Percentiles rank a stretch among this genome's conserved stretches.
These are phyloP conservation scores for Arvicanthis niloticus DNA, from an alignment of 2,113 vertebrate genomes.

Conservation along the genomic window DNA sequence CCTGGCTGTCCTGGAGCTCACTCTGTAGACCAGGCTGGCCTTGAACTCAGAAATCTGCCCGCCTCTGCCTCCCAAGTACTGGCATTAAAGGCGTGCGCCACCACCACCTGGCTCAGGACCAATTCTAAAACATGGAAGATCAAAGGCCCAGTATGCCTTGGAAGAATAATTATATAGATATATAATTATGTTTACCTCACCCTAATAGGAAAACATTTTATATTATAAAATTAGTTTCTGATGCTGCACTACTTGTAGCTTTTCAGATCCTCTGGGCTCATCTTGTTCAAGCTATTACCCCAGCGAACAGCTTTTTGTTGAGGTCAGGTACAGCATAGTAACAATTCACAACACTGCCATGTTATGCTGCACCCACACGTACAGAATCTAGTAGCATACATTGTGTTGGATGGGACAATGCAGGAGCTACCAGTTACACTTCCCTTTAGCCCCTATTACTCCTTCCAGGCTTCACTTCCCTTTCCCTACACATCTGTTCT, in stretches of 20 bases:
- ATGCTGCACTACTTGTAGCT: background rate
- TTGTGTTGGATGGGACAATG: background rate
- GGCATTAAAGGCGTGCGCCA: no score
- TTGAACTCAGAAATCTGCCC: no score
- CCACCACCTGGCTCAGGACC: no score
- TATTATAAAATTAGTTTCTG: background rate
- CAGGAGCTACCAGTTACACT: background rate
- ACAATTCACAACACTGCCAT: background rate
- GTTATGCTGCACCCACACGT: background rate
- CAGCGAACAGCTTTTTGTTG: background rate
- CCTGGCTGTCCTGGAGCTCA: no score
- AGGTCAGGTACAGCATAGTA: background rate
- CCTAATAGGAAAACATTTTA: background rate
- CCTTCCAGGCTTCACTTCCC: background rate
- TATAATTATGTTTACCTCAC: background rate
- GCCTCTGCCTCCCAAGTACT: no score
- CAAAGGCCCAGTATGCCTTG: background rate
- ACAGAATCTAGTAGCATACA: background rate
- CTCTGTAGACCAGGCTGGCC: no score
- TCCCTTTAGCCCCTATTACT: background rate
- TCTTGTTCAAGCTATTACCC: background rate
- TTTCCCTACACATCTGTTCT: background rate
- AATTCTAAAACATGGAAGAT: slow-evolving; percentile 23
- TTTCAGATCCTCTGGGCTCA: slow-evolving; percentile 30
- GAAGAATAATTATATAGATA: background rate